Evolutionary conservation across 2,113 vertebrate species (phyloP).

Genomic region (Hemiprocne comata): DNA sequence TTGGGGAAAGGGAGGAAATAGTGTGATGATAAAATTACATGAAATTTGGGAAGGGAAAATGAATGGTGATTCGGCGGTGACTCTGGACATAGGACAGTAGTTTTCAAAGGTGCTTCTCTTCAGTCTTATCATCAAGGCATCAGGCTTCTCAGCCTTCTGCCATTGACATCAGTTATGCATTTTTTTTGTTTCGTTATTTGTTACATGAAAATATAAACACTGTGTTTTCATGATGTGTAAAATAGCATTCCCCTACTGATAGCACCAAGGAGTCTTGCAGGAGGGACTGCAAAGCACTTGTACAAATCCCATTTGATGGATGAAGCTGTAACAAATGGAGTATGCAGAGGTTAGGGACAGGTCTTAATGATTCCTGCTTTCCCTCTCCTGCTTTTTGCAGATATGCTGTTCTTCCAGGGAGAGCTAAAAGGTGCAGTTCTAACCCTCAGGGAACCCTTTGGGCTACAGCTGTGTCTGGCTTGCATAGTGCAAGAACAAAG

Average conservation of each 20-base stretch:
- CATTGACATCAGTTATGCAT: neutral
- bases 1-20: neutral
- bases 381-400: neutral
- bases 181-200: neutral
- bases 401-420: neutral
- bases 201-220: neutral
- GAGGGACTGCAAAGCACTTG: neutral
- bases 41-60: neutral
- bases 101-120: neutral
- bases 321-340: neutral
- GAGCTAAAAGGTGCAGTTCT: neutral
- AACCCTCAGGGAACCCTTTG: neutral
- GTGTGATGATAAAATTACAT: neutral
- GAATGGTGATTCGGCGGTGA: neutral
- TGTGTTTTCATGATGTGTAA: neutral
- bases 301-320: neutral
- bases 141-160: neutral
- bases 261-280: neutral
- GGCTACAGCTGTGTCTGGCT: neutral
- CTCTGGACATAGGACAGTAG: neutral
- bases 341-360: neutral
- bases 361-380: neutral
- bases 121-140: neutral
- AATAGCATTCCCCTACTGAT: neutral
- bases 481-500: neutral